These are phyloP conservation scores for Yasuhikotakia modesta DNA, from an alignment of 2,797 vertebrate genomes.

Conservation along the genomic window DNA sequence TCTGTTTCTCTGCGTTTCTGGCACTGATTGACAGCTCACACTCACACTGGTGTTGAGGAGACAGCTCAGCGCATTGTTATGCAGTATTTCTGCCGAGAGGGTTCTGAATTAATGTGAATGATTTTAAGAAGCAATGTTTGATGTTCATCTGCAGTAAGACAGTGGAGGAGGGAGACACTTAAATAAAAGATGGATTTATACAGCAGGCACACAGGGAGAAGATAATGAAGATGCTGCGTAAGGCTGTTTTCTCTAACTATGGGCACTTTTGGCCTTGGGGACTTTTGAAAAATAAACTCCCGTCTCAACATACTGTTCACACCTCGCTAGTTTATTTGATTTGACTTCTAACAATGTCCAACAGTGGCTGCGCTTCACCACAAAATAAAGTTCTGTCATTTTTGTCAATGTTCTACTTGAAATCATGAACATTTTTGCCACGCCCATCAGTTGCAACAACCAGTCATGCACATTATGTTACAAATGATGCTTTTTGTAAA, in stretches of 20 bases:
- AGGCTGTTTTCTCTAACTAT: background rate
- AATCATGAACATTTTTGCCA: too few species aligned
- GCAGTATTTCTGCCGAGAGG: slow-evolving; percentile 46
- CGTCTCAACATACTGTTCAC: background rate
- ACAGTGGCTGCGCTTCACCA: too few species aligned
- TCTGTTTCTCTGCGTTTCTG: slow-evolving; percentile 67
- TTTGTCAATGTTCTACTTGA: too few species aligned
- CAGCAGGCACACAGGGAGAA: background rate
- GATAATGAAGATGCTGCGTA: background rate
- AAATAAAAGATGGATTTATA: slow-evolving; percentile 39
- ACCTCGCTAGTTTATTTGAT: too few species aligned
- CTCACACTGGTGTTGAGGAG: slow-evolving; percentile 43
- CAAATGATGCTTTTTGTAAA: background rate
- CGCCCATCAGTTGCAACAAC: too few species aligned
- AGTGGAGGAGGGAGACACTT: slow-evolving; percentile 8
- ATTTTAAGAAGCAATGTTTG: slow-evolving; percentile 24
- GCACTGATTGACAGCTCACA: slow-evolving; percentile 76
- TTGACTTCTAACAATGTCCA: too few species aligned
- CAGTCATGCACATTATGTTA: background rate
- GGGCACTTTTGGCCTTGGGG: background rate
- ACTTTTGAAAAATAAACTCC: background rate
- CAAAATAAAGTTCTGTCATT: too few species aligned
- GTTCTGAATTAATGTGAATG: slow-evolving; percentile 36
- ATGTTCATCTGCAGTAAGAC: slow-evolving; percentile 33
- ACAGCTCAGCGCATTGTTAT: slow-evolving; percentile 48